phyloP scores from a whole-genome alignment of 2,888 invertebrate species.

The Schizaphis graminum region DNA sequence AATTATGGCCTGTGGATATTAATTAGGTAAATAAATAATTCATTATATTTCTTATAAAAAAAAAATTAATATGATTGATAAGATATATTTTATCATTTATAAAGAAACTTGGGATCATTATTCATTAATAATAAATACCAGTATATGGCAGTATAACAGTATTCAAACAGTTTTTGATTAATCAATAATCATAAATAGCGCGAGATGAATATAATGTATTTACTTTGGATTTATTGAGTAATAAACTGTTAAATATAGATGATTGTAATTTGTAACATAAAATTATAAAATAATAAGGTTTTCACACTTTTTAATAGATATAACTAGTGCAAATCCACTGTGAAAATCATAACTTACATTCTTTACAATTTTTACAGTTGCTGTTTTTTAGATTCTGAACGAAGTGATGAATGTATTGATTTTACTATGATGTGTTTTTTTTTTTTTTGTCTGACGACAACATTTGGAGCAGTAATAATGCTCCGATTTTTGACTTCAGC shows the following conservation, averaged over 20 bases:
- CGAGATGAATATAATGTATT: background rate
- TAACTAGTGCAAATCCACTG: too few relatives aligned
- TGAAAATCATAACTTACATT: background rate
- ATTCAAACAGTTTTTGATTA: too few relatives aligned
- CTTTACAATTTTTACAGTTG: background rate
- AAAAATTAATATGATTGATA: background rate
- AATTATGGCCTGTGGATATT: background rate
- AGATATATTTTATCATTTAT: background rate
- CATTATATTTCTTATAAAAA: background rate
- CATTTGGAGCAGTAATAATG: too few relatives aligned
- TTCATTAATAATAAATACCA: background rate
- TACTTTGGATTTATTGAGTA: background rate
- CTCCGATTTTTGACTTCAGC: too few relatives aligned
- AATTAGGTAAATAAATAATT: background rate
- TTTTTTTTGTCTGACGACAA: too few relatives aligned
- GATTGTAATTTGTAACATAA: background rate
- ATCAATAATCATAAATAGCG: background rate
- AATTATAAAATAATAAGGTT: too few relatives aligned
- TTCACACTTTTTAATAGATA: too few relatives aligned
- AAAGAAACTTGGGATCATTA: background rate
- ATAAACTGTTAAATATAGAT: background rate
- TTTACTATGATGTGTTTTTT: too few relatives aligned
- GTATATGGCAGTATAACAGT: background rate
- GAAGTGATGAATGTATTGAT: too few relatives aligned
- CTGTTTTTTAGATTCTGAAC: too few relatives aligned